Evolutionary conservation across 2,113 vertebrate species (phyloP), one percentile per base, ranked within the genome.

Genomic region (Gobiocypris rarus): DNA sequence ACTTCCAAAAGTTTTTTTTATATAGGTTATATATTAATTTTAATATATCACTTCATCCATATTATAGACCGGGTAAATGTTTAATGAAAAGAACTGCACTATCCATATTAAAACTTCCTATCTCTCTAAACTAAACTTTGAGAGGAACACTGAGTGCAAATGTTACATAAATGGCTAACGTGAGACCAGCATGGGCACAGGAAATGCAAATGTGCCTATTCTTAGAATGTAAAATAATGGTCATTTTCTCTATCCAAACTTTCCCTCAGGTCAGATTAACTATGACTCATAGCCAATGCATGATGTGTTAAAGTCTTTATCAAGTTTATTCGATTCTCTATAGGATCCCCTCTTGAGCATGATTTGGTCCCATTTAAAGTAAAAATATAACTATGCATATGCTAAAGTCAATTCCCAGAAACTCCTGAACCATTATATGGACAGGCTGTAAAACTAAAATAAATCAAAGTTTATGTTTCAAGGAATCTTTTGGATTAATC

Each of bases 61-160:
- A 43, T 38, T 31, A 24, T 59, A 78, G 75, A 45, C 56, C 45
- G 4, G 3, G 24, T 61, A 79, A 63, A 61, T 28, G 14, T 61
- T 63, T 19, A 79, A 77, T 59, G 54, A n/a, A 73, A 54, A 26
- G n/a, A 26, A 15, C 52, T 43, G 75, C 54, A 61, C n/a, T 61
- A 17, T 28, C 13, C 61, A 65, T 65, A 31, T 31, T 65, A 17
- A 75, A 52, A 45, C 45, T 24, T 26, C 43, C 22, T 14, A 26
- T 41, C 31, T 76, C 52, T 59, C 54, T 24, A 41, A n/a, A 24
- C 28, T 58, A 15, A 58, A 41, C 34, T 59, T 45, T 73, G 34
- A 38, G 54, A 1, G 11, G 11, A 76, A 58, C 56, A 41, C 15
- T 41, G 34, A 77, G 52, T 22, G 50, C 48, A 38, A 56, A 76